Evolutionary conservation across 2,113 vertebrate species (phyloP), one percentile per base, ranked within the genome.

Genomic region (Labeo rohita): DNA sequence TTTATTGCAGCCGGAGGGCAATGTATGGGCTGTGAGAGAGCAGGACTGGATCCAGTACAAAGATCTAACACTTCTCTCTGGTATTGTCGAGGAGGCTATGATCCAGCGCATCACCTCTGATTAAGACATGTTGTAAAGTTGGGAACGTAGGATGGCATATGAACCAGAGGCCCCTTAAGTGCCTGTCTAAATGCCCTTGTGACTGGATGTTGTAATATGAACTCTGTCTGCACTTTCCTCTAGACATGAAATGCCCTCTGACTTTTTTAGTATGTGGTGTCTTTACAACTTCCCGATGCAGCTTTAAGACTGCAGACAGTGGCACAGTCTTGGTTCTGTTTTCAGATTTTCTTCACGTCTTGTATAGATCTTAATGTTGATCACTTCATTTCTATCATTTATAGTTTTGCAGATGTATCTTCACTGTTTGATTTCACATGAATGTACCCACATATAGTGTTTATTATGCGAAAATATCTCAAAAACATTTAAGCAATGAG

Each of bases 1-100:
- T 87, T 6, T 86, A 43, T 82, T 75, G 52, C 84, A 93, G 92
- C 91, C 93, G 72, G 90, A 92, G 4, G 90, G 88, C 75, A 87
- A 88, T 52, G 70, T 94, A 84, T 95, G 61, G 84, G 94, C 92
- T 12, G 84, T 94, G 85, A 94, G 87, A 45, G 90, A 96, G 70
- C 92, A 92, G 76, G 94, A 87, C 90, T 94, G 95, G 93, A 92
- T 91, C 61, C 86, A 87, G 88, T 91, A 95, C 83, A 63, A 56
- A 59, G 91, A 94, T 85, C 72, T 92, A 8, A 72, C 91, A 43
- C 88, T 90, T 5, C 87, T 90, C 65, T 93, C 89, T 18, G 93
- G 93, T 72, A 68, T 21, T 3, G 89, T 94, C 65, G 10, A 23
- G 1, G 90, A 91, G 88, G 91, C 92, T 8, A 83, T 92, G 82